Percentiles rank a stretch among this genome's conserved stretches.
Evolutionary conservation across 2,888 invertebrate species (phyloP).

Genomic region (Hydraecia micacea): DNA sequence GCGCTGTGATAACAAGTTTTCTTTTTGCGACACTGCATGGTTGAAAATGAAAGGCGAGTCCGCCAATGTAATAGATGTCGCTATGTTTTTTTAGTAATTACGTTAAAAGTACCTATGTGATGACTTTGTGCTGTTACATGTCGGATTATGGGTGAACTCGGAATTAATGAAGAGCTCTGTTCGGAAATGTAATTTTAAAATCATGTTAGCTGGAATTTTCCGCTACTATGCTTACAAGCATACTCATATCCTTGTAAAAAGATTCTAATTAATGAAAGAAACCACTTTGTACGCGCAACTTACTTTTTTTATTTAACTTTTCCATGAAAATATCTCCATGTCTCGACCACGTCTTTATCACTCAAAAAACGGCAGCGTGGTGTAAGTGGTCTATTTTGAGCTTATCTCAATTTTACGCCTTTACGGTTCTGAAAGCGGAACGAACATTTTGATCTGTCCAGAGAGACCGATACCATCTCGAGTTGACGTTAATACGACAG

Average conservation of each 20-base stretch:
- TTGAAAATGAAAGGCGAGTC: conserved; percentile 23
- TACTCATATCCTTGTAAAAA: background rate
- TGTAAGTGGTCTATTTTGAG: conserved; percentile 71
- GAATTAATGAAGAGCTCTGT: background rate
- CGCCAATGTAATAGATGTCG: conserved; percentile 24
- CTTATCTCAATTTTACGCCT: conserved; percentile 85
- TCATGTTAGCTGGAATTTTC: background rate
- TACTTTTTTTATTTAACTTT: background rate
- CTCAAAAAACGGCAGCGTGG: conserved; percentile 39
- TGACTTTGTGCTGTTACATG: conserved; percentile 5
- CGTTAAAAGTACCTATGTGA: conserved; percentile 5
- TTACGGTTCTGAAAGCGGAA: conserved; percentile 80
- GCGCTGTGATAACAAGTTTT: conserved; percentile 52
- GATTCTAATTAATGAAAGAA: too few species aligned
- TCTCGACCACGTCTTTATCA: conserved; percentile 36
- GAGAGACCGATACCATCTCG: conserved; percentile 81
- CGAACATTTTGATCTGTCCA: conserved; percentile 83
- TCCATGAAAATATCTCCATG: conserved; percentile 22
- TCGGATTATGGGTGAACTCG: background rate
- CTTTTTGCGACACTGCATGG: conserved; percentile 29
- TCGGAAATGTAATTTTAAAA: background rate
- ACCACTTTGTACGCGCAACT: too few species aligned
- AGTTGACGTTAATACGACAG: conserved; percentile 84
- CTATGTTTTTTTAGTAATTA: conserved; percentile 31
- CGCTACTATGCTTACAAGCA: background rate